Evolutionary conservation across 2,113 vertebrate species (phyloP), one percentile per base, ranked within the genome.

Genomic region (Cephalopterus ornatus): DNA sequence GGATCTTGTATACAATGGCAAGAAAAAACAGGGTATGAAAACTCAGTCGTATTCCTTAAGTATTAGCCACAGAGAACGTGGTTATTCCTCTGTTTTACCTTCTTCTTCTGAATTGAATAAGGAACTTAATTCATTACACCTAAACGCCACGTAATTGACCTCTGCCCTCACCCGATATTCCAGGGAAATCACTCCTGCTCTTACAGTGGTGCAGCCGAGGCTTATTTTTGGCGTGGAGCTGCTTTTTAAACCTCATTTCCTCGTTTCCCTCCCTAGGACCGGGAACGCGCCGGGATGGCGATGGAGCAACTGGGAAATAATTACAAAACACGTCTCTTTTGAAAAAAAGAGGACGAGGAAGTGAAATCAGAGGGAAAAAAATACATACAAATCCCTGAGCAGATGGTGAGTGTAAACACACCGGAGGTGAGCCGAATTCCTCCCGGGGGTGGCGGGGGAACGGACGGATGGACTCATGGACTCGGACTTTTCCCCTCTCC

Each of bases 191-290:
- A 3, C 6, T 73, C 23, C 63, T 8, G n/a, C 24, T 12, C 20
- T 6, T 2, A 3, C 11, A 6, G 9, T 0, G 4, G 5, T 2
- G 21, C 12, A 20, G 32, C 4, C 0, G 7, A 41, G 41, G 41
- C 6, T 8, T 4, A 22, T n/a, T 22, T 32, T 15, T 3, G 42
- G 4, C 2, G 17, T 1, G 3, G 26, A 12, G 1, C 28, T 4
- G 2, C 30, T 35, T 14, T 61, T 42, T 6, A 11, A 44, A 11
- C 7, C 13, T 27, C 6, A 7, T 7, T 39, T 50, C 33, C 53
- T 9, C 1, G 5, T 20, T 20, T 52, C 37, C 11, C 21, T 46
- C 8, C 24, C 24, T 1, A 5, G 59, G 49, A 15, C 2, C 1
- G 27, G 62, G 28, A 37, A 8, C 0, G 30, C 12, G 11, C 49